These are phyloP conservation scores for Eupithecia centaureata DNA, from an alignment of 2,888 invertebrate species.

Conservation along the genomic window DNA sequence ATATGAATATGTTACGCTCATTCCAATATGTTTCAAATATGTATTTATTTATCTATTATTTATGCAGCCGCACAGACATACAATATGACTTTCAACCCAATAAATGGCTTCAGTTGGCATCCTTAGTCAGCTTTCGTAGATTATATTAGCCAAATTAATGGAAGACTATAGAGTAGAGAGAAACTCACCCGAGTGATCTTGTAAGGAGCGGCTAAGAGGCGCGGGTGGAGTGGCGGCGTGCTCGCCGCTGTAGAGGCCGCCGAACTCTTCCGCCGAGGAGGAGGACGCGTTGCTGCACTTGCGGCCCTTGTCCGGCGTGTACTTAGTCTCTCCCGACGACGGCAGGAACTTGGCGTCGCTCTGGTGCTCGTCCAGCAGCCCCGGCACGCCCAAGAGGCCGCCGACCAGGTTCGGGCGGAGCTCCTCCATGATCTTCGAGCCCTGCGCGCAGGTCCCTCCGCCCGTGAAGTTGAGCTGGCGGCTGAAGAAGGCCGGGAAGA, in stretches of 20 bases:
- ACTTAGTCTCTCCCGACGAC: slow-evolving; percentile 82
- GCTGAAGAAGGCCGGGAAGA: slow-evolving; percentile 95
- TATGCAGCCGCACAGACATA: background rate
- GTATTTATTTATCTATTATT: background rate
- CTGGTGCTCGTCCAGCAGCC: slow-evolving; percentile 91
- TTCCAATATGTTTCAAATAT: background rate
- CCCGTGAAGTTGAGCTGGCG: slow-evolving; percentile 93
- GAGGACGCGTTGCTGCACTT: slow-evolving; percentile 91
- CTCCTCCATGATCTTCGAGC: slow-evolving; percentile 93
- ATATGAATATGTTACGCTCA: background rate
- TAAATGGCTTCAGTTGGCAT: background rate
- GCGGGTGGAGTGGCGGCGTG: slow-evolving; percentile 89
- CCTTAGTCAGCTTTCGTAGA: background rate
- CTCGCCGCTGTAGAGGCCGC: slow-evolving; percentile 90
- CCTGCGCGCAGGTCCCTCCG: slow-evolving; percentile 87
- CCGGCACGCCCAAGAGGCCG: slow-evolving; percentile 90
- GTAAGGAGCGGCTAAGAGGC: slow-evolving; percentile 80
- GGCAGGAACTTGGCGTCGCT: slow-evolving; percentile 83
- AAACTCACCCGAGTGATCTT: slow-evolving; percentile 83
- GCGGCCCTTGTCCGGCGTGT: slow-evolving; percentile 83
- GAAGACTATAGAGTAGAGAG: slow-evolving; percentile 6
- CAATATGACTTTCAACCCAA: background rate
- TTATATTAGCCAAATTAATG: background rate
- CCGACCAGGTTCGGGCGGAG: slow-evolving; percentile 92
- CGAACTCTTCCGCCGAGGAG: slow-evolving; percentile 94